Conservation (phyloP, 2,888 invertebrate species). For the Plagiodera versicolora region DNA sequence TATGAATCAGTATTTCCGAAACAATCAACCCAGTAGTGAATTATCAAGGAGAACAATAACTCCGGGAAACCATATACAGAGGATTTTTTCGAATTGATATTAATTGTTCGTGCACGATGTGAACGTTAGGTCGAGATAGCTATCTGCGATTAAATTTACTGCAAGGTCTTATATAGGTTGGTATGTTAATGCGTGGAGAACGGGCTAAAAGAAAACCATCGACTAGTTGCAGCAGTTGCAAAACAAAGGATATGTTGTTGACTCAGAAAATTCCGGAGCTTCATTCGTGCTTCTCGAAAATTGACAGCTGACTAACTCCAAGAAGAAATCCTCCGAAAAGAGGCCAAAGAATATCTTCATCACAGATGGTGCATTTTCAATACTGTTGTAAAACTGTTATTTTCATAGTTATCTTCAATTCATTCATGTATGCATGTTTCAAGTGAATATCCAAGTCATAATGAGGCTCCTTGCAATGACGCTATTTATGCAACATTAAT, state of each 20-base stretch:
- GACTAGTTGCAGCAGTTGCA: background rate
- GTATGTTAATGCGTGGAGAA: background rate
- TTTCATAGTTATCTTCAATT: too few species aligned
- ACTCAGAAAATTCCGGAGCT: too few species aligned
- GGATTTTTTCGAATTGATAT: constrained; percentile 27
- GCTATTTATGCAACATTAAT: too few species aligned
- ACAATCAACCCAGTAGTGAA: constrained; percentile 8
- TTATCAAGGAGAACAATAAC: constrained; percentile 24
- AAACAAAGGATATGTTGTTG: background rate
- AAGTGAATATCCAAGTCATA: too few species aligned
- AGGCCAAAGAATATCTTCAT: too few species aligned
- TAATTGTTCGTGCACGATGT: constrained; percentile 27
- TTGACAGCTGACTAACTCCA: too few species aligned
- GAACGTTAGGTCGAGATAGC: constrained; percentile 22
- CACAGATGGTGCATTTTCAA: too few species aligned
- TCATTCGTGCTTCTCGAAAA: too few species aligned
- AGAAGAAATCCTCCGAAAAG: too few species aligned
- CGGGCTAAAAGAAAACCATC: background rate
- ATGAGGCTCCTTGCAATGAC: too few species aligned
- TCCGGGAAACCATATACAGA: constrained; percentile 20
- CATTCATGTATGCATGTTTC: too few species aligned
- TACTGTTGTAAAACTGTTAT: too few species aligned
- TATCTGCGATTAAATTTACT: constrained; percentile 22
- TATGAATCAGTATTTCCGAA: constrained; percentile 8
- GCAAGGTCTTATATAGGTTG: constrained; percentile 2